phyloP scores from a whole-genome alignment of 2,888 invertebrate genomes.

The Himalopsyche japonica region DNA sequence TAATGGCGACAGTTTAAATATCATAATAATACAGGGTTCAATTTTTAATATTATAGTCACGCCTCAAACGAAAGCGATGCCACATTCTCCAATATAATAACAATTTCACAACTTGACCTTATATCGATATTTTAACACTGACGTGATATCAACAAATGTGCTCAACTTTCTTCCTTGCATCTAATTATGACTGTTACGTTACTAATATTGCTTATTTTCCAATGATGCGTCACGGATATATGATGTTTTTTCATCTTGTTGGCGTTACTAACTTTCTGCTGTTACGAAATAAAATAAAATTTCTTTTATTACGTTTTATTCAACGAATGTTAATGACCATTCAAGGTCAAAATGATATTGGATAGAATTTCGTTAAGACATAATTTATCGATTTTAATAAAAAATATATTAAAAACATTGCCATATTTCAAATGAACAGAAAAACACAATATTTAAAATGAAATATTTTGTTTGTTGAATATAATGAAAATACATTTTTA shows the following conservation, averaged over 20 bases:
- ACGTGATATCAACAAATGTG: not conserved
- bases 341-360: not conserved
- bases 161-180: conserved; percentile 12
- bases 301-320: not conserved
- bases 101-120: conserved; percentile 22
- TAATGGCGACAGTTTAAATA: not conserved
- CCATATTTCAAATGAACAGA: no score
- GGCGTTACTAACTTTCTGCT: not conserved
- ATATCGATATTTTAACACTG: conserved; percentile 7
- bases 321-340: not conserved
- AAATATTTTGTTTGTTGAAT: no score
- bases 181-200: not conserved
- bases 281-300: not conserved
- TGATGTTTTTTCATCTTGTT: not conserved
- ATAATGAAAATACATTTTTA: no score
- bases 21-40: not conserved
- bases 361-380: not conserved
- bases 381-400: no score
- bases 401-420: no score
- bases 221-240: not conserved
- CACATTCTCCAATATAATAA: conserved; percentile 7
- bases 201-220: not conserved
- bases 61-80: conserved; percentile 24
- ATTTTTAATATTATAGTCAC: conserved; percentile 1
- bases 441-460: no score